Evolutionary conservation across 2,113 vertebrate genomes (phyloP).

Genomic region (Gavia stellata): DNA sequence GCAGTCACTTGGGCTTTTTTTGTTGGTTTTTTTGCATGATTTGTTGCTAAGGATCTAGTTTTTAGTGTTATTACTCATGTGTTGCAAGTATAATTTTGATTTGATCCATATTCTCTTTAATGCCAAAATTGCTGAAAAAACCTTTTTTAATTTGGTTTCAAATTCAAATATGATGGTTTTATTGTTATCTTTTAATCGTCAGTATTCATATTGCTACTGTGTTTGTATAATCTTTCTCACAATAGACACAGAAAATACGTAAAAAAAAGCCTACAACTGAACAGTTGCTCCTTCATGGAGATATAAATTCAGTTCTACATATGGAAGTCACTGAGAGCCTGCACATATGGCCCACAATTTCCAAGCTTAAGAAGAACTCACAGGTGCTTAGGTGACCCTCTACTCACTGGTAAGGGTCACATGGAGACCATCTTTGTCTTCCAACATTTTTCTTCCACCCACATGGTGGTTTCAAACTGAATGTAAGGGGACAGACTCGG

Average conservation of each 20-base stretch:
- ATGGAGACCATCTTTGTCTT: background rate
- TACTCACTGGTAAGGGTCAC: background rate
- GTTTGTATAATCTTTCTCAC: slow-evolving; percentile 36
- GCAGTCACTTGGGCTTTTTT: slow-evolving; percentile 40
- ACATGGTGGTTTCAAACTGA: background rate
- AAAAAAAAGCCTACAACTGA: background rate
- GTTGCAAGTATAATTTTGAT: slow-evolving; percentile 47
- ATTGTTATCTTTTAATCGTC: slow-evolving; percentile 61
- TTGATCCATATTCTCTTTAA: slow-evolving; percentile 53
- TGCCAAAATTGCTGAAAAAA: slow-evolving; percentile 54
- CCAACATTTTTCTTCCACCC: background rate
- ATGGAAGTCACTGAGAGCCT: background rate
- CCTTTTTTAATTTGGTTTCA: slow-evolving; percentile 53
- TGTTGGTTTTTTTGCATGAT: slow-evolving; percentile 7
- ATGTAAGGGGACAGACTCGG: background rate
- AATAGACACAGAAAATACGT: slow-evolving; percentile 17
- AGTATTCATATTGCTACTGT: slow-evolving; percentile 6
- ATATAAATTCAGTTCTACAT: background rate
- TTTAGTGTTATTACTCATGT: slow-evolving; percentile 51
- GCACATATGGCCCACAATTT: background rate
- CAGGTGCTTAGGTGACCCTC: background rate
- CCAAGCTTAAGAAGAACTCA: background rate
- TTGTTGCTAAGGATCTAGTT: slow-evolving; percentile 54
- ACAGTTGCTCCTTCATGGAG: background rate
- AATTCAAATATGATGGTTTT: slow-evolving; percentile 57